Percentiles rank a stretch among this genome's conserved stretches.
Conservation (phyloP, 2,113 vertebrate species). For the Cebidichthys violaceus region DNA sequence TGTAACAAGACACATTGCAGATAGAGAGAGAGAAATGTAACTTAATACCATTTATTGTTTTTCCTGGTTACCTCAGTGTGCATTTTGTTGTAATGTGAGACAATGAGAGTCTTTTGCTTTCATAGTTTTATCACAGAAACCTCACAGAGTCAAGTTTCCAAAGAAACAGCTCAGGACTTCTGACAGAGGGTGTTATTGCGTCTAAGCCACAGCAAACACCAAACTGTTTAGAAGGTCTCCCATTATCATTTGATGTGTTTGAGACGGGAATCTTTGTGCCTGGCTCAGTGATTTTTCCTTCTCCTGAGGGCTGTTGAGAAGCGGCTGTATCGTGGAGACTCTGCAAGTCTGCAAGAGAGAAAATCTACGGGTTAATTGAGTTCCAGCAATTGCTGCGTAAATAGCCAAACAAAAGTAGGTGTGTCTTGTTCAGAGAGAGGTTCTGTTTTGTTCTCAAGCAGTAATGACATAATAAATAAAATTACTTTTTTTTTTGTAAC, state of each 20-base stretch:
- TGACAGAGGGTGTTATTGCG: not conserved
- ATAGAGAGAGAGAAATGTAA: slow-evolving; percentile 44
- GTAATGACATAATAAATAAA: not conserved
- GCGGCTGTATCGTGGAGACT: not conserved
- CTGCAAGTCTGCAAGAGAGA: slow-evolving; percentile 12
- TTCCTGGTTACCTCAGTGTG: slow-evolving; percentile 26
- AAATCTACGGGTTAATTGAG: slow-evolving; percentile 32
- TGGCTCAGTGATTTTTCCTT: slow-evolving; percentile 34
- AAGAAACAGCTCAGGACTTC: slow-evolving; percentile 11
- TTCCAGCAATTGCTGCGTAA: slow-evolving; percentile 8
- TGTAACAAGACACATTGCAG: slow-evolving; percentile 31
- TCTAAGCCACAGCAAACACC: not conserved
- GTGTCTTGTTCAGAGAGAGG: not conserved
- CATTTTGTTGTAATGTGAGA: slow-evolving; percentile 30
- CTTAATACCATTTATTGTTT: slow-evolving; percentile 43
- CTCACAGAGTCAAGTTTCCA: slow-evolving; percentile 11
- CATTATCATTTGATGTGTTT: slow-evolving; percentile 23
- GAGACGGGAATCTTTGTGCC: slow-evolving; percentile 24
- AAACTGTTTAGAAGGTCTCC: slow-evolving; percentile 17
- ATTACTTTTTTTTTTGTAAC: not conserved
- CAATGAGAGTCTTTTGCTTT: slow-evolving; percentile 22
- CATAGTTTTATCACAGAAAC: slow-evolving; percentile 22
- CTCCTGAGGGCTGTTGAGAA: slow-evolving; percentile 13
- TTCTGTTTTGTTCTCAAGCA: not conserved
- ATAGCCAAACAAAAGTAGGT: slow-evolving; percentile 29